Evolutionary conservation across 2,888 invertebrate species (phyloP), one percentile per base, ranked within the genome.

Genomic region (Thalpophila matura): DNA sequence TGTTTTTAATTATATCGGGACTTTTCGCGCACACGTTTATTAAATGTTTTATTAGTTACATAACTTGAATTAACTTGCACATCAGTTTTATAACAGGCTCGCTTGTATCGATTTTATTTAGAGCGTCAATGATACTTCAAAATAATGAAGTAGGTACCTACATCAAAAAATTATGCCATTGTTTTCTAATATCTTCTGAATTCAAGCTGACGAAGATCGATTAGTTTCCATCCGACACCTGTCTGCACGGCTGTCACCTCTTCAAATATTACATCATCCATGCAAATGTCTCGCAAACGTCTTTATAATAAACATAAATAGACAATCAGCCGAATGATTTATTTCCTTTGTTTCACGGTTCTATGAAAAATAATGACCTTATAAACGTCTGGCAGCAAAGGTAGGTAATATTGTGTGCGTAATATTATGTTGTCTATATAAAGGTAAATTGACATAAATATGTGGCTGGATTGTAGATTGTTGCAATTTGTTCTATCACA

Each of bases 241-340:
- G 51, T 55, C 68, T 47, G 29, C 33, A 46, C 4, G 3, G 20
- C 51, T 68, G 74, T 56, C 56, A 53, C 29, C 16, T 74, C 43
- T 62, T 62, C 51, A 62, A 68, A 78, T 49, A 62, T 71, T 56
- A 79, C 79, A 42, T 74, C 77, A 79, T 7, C 56, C 22, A 49
- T 49, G 67, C 57, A 66, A 70, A 67, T 51, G 27, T 46, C 40
- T 47, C 42, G 31, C 66, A 77, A 77, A 79, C 70, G 74, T 69
- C 76, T 77, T 79, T 79, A 76, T 79, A 77, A 79, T 79, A 77
- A 69, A 75, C 59, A 55, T 72, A 74, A 69, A 72, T 56, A 70
- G 46, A 73, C 62, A 76, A 77, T 77, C 62, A 60, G 42, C 43
- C 16, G 59, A 72, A 79, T 74, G 72, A 74, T 77, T 77, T 77